Conservation (phyloP, 1,140 invertebrate genomes). For the Zaprionus vittiger region DNA sequence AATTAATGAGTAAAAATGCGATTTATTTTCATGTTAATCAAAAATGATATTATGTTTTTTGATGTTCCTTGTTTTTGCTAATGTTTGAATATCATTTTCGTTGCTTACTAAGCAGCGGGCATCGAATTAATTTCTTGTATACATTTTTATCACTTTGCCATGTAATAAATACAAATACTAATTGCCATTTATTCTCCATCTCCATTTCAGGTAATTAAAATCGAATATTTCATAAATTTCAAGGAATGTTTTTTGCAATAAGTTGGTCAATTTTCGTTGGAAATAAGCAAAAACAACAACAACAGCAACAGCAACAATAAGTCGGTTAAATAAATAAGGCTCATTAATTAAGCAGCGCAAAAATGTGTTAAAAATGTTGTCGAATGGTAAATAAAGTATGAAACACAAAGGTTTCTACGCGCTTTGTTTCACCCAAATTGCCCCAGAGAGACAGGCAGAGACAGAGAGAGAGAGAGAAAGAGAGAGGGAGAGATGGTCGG, state of each 20-base stretch:
- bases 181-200: constrained; percentile 45
- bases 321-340: constrained; percentile 48
- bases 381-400: constrained; percentile 31
- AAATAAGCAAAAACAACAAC: not conserved
- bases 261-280: constrained; percentile 5
- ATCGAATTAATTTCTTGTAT: not conserved
- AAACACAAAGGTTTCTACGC: constrained; percentile 23
- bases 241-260: constrained; percentile 52
- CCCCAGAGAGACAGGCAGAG: no score
- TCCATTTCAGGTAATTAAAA: constrained; percentile 74
- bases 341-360: constrained; percentile 58
- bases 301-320: not conserved
- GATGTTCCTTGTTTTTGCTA: not conserved
- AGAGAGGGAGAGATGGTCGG: not conserved
- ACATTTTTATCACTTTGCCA: not conserved
- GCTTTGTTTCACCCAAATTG: constrained; percentile 61
- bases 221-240: constrained; percentile 54
- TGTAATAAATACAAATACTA: constrained; percentile 44
- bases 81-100: constrained; percentile 2
- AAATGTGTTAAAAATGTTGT: constrained; percentile 50
- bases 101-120: not conserved
- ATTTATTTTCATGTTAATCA: not conserved
- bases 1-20: not conserved
- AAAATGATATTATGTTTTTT: not conserved
- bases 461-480: not conserved